A percentile compares a stretch with the other conserved stretches of the same genome.
phyloP scores from a whole-genome alignment of 2,888 invertebrate species.

The Platynereis dumerilii region DNA sequence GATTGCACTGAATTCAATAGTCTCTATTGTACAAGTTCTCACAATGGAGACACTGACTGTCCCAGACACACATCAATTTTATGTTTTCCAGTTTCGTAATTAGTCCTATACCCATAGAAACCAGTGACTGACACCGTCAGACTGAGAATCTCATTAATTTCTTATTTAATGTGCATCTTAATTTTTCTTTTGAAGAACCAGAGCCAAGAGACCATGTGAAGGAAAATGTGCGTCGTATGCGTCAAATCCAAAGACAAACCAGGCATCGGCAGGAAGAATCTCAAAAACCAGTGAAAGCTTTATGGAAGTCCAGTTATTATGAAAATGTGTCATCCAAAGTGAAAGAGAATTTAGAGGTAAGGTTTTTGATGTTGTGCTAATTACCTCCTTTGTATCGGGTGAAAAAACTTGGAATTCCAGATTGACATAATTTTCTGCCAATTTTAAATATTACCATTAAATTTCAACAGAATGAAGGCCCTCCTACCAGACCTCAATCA shows the following conservation, averaged over 20 bases:
- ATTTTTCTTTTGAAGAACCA: slow-evolving; percentile 37
- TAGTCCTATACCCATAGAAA: too few species aligned
- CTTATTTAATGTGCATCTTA: too few species aligned
- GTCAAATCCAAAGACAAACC: slow-evolving; percentile 57
- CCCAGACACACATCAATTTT: too few species aligned
- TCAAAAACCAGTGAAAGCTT: slow-evolving; percentile 56
- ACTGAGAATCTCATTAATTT: too few species aligned
- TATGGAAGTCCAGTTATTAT: slow-evolving; percentile 62
- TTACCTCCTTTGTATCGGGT: background rate
- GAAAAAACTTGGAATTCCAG: background rate
- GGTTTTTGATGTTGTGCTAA: background rate
- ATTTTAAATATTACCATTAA: too few species aligned
- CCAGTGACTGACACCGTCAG: too few species aligned
- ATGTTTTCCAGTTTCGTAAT: too few species aligned
- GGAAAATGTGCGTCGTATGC: slow-evolving; percentile 60
- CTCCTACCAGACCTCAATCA: slow-evolving; percentile 49
- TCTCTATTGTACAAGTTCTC: too few species aligned
- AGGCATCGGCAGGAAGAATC: slow-evolving; percentile 49
- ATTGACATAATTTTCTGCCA: too few species aligned
- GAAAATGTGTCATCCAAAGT: slow-evolving; percentile 56
- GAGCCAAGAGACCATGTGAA: slow-evolving; percentile 55
- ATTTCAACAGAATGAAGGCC: too few species aligned
- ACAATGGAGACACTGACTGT: too few species aligned
- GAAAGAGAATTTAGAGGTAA: slow-evolving; percentile 49
- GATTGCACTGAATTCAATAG: too few species aligned